These are phyloP conservation scores for Laterallus jamaicensis DNA, from an alignment of 2,113 vertebrate species.

Conservation along the genomic window DNA sequence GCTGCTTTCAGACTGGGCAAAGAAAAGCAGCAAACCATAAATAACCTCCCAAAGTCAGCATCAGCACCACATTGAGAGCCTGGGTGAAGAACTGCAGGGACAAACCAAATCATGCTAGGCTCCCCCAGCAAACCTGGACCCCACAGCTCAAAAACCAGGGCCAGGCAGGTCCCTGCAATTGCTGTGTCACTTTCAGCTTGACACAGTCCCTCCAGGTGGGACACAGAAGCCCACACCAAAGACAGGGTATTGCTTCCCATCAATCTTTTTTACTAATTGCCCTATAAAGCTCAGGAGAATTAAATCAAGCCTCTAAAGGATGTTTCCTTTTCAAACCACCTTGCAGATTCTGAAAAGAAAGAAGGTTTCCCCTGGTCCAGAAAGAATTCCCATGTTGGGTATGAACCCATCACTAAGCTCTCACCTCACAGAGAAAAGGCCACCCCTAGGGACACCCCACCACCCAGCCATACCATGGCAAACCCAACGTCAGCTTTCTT, in stretches of 20 bases:
- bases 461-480: conserved; percentile 84
- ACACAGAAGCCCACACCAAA: background rate
- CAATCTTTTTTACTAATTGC: background rate
- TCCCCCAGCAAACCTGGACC: background rate
- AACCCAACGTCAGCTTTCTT: conserved; percentile 99
- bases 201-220: background rate
- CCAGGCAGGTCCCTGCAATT: background rate
- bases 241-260: background rate
- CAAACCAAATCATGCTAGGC: background rate
- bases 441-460: background rate
- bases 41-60: background rate
- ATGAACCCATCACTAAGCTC: background rate
- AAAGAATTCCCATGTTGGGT: background rate
- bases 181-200: background rate
- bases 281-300: background rate
- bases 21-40: background rate
- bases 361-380: accelerated
- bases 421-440: background rate
- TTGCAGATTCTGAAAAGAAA: background rate
- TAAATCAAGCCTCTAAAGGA: background rate
- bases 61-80: accelerated
- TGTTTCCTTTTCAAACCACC: background rate
- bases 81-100: background rate
- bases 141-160: background rate
- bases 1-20: background rate